phyloP scores from a whole-genome alignment of 2,113 vertebrate genomes.

The Tiliqua scincoides region DNA sequence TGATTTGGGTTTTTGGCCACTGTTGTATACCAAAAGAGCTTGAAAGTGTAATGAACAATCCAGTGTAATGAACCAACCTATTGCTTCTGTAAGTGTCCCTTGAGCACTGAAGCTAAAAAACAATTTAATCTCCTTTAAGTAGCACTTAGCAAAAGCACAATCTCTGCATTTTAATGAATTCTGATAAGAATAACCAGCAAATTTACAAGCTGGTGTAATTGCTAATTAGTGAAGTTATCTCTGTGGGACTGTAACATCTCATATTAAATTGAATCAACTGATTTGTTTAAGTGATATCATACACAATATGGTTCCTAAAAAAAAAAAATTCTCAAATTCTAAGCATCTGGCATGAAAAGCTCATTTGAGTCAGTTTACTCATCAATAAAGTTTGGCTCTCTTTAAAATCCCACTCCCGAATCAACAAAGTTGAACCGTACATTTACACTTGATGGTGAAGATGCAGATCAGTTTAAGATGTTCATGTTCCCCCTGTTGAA shows the following conservation, averaged over 20 bases:
- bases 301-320: background rate
- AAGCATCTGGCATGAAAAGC: background rate
- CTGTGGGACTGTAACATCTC: background rate
- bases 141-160: background rate
- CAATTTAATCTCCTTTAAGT: background rate
- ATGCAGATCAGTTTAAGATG: background rate
- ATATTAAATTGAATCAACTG: background rate
- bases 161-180: slow-evolving; percentile 2
- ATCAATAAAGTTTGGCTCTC: background rate
- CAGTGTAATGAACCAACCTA: background rate
- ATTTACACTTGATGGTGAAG: background rate
- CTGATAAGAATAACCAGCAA: background rate
- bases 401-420: background rate
- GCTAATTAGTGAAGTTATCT: background rate
- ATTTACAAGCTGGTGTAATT: background rate
- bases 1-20: background rate
- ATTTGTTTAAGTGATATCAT: background rate
- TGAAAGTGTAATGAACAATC: background rate
- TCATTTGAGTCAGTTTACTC: background rate
- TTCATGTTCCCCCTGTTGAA: background rate
- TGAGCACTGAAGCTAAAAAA: background rate
- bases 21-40: background rate
- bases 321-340: background rate
- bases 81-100: background rate
- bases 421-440: background rate